Evolutionary conservation across 1,140 invertebrate genomes (phyloP).

Genomic region (Trichoplusia ni): DNA sequence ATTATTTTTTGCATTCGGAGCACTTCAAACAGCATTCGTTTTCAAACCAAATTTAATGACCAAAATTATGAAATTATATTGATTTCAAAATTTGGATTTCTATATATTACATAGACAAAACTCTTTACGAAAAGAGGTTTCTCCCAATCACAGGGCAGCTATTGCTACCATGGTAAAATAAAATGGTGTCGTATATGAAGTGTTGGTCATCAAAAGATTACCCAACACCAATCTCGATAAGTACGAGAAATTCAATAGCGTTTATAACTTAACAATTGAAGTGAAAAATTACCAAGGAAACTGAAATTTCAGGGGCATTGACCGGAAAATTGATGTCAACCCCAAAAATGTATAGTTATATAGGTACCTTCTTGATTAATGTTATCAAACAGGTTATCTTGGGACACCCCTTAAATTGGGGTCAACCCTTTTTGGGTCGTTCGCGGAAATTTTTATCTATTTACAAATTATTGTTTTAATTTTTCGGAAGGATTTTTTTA

Average conservation of each 20-base stretch:
- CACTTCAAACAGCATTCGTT: too few relatives aligned
- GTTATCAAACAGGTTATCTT: conserved; percentile 71
- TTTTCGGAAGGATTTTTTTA: too few relatives aligned
- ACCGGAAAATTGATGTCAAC: conserved; percentile 70
- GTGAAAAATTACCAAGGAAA: conserved; percentile 54
- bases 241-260: conserved; percentile 28
- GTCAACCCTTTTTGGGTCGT: conserved; percentile 59
- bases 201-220: not conserved
- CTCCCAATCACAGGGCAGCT: too few relatives aligned
- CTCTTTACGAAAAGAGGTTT: too few relatives aligned
- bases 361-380: conserved; percentile 77
- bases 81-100: too few relatives aligned
- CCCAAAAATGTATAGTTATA: conserved; percentile 40
- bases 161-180: too few relatives aligned
- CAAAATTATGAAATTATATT: too few relatives aligned
- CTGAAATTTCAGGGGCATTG: conserved; percentile 71
- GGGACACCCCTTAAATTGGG: conserved; percentile 60
- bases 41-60: too few relatives aligned
- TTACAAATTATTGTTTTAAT: conserved; percentile 24
- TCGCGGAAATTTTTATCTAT: conserved; percentile 53
- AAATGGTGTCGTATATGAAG: too few relatives aligned
- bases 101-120: too few relatives aligned
- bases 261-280: conserved; percentile 47
- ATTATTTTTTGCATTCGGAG: too few relatives aligned
- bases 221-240: not conserved